Percentiles rank a stretch among this genome's conserved stretches.
Evolutionary conservation across 2,113 vertebrate genomes (phyloP).

Genomic region (Cyanoderma ruficeps): DNA sequence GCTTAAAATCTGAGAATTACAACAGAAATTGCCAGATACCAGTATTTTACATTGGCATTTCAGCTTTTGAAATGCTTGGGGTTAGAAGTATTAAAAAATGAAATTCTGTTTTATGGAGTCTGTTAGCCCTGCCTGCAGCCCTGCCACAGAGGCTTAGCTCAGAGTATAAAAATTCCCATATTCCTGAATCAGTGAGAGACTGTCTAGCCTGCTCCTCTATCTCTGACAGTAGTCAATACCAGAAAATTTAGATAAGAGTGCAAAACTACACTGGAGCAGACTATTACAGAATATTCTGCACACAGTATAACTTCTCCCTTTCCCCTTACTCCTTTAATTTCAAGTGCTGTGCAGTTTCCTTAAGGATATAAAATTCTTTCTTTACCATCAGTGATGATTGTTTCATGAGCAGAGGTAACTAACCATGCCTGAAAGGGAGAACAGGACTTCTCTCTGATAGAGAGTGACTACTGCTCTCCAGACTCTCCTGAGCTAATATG

Average conservation of each 20-base stretch:
- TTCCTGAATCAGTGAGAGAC: background rate
- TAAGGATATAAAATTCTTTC: background rate
- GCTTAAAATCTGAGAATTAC: background rate
- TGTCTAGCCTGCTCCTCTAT: background rate
- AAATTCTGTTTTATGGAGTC: background rate
- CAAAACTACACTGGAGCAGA: background rate
- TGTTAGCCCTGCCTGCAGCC: background rate
- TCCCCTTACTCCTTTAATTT: background rate
- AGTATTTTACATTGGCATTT: background rate
- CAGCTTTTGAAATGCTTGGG: background rate
- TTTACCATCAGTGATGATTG: background rate
- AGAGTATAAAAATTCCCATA: background rate
- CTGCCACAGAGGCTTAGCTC: background rate
- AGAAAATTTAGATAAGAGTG: background rate
- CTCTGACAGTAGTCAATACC: background rate
- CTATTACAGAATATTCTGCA: background rate
- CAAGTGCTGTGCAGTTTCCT: background rate
- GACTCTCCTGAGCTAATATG: background rate
- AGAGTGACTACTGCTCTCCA: background rate
- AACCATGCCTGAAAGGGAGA: background rate
- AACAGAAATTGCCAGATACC: background rate
- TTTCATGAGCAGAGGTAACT: background rate
- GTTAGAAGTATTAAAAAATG: background rate
- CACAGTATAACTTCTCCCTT: background rate
- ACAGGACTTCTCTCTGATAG: background rate